These are phyloP conservation scores for Melikaiella ostensackeni DNA, from an alignment of 2,888 invertebrate species.

Conservation along the genomic window DNA sequence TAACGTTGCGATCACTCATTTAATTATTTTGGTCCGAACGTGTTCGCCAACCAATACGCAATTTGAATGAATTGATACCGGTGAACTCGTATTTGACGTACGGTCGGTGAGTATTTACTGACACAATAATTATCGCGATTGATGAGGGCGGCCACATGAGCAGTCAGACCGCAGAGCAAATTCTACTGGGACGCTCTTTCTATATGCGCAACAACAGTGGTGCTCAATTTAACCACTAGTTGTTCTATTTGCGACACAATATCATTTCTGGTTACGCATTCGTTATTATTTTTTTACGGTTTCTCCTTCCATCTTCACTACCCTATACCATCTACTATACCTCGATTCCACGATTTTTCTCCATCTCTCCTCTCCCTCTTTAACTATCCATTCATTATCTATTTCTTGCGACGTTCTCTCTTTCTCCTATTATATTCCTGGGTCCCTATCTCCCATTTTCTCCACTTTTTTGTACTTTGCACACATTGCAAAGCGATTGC, in stretches of 20 bases:
- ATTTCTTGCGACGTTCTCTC: no score
- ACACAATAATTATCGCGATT: constrained; percentile 75
- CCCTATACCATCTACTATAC: no score
- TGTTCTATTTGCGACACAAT: not conserved
- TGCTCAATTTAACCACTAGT: constrained; percentile 31
- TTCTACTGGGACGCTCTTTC: constrained; percentile 54
- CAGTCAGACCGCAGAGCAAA: constrained; percentile 73
- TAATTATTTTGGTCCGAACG: constrained; percentile 60
- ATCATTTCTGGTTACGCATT: not conserved
- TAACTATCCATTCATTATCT: no score
- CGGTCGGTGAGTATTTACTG: constrained; percentile 70
- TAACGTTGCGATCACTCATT: constrained; percentile 56
- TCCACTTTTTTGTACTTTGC: no score
- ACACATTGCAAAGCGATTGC: no score
- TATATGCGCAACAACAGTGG: constrained; percentile 29
- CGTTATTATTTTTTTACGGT: not conserved
- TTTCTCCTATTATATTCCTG: no score
- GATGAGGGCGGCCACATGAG: constrained; percentile 69
- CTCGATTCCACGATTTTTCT: no score
- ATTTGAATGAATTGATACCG: constrained; percentile 42
- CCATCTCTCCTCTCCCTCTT: no score
- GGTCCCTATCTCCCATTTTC: no score
- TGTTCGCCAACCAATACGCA: constrained; percentile 32
- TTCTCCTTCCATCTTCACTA: no score
- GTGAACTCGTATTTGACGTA: constrained; percentile 53